Evolutionary conservation across 2,797 vertebrate genomes (phyloP).

Genomic region (Mastacembelus armatus): DNA sequence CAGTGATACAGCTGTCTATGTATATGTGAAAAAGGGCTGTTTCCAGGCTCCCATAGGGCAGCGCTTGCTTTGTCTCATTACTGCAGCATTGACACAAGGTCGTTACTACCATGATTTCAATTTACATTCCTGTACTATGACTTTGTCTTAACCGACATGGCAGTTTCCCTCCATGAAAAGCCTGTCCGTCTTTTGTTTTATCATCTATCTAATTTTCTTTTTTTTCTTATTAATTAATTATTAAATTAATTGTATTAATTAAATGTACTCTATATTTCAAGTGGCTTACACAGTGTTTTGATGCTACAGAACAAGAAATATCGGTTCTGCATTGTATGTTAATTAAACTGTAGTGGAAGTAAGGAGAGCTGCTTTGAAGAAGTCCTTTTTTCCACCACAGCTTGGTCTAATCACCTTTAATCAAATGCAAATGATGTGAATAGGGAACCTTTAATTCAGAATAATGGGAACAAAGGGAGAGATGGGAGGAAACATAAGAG

Average conservation of each 20-base stretch:
- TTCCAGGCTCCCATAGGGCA: slow-evolving; percentile 35
- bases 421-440: slow-evolving; percentile 73
- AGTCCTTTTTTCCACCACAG: slow-evolving; percentile 19
- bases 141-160: slow-evolving; percentile 9
- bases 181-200: not conserved
- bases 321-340: slow-evolving; percentile 15
- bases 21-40: slow-evolving; percentile 36
- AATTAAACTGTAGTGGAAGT: slow-evolving; percentile 24
- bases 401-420: slow-evolving; percentile 72
- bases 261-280: slow-evolving; percentile 11
- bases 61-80: slow-evolving; percentile 70
- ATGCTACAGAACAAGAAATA: slow-evolving; percentile 13
- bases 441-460: slow-evolving; percentile 71
- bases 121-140: slow-evolving; percentile 44
- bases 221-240: not conserved
- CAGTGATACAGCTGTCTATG: slow-evolving; percentile 39
- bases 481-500: slow-evolving; percentile 56
- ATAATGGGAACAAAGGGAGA: slow-evolving; percentile 71
- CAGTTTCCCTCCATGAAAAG: slow-evolving; percentile 7
- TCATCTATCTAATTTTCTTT: slow-evolving; percentile 3
- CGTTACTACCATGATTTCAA: slow-evolving; percentile 58
- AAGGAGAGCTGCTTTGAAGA: slow-evolving; percentile 14
- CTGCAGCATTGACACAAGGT: slow-evolving; percentile 60
- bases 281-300: slow-evolving; percentile 11
- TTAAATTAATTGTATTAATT: too few species aligned